Evolutionary conservation across 2,888 invertebrate genomes (phyloP), one percentile per base, ranked within the genome.

Genomic region (Archips xylosteana): DNA sequence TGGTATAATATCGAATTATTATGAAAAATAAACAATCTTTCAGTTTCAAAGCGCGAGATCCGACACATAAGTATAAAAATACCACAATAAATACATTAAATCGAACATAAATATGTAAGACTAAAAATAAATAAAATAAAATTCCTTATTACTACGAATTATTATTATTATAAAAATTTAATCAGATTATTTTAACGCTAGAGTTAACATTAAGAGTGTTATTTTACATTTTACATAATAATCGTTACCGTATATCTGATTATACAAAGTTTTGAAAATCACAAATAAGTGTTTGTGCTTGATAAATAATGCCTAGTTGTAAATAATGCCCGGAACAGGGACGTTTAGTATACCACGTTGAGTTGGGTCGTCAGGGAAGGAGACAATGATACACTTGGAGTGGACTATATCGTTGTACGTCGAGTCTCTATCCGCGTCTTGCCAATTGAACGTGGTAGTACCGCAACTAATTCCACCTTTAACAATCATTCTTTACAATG

Each of bases 1-100:
- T 77, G 76, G 79, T 79, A 79, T 79, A 81, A 81, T 54, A 78
- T 76, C 78, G 82, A 81, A 82, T 82, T 83, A 85, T 83, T 81
- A 85, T 82, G 80, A 81, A 81, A 77, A 78, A 75, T 70, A 73
- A 71, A 70, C 76, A 72, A 76, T 74, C 76, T 74, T 70, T 73
- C 73, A 71, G 75, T 75, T 74, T 59, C 62, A 57, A 69, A 76
- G 70, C 75, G 75, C 69, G 77, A 76, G 74, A 75, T 77, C 77
- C 69, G 42, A 64, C 60, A 60, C 23, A 47, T 60, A 65, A 61
- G 42, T 42, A 47, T 60, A 69, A 69, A 51, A 66, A 60, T 42
- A 71, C n/a, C 59, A 15, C 34, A 73, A 73, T 69, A 64, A 63
- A 73, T 73, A 63, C 45, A 60, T 39, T 51, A 66, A 66, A 15